Conservation (phyloP, 1,140 invertebrate species). For the Macrosteles quadrilineatus region DNA sequence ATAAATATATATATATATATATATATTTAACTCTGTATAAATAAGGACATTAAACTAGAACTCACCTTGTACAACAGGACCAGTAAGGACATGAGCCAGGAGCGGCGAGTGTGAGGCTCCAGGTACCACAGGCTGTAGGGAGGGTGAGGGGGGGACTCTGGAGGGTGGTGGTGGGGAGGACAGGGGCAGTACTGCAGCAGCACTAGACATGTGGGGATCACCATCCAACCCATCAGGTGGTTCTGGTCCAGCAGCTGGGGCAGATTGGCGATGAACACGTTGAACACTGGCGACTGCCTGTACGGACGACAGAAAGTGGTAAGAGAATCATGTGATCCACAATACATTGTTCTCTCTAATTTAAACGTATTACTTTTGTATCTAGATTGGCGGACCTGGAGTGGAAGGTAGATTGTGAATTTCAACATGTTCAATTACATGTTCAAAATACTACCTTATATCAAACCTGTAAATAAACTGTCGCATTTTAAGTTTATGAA, state of each 20-base stretch:
- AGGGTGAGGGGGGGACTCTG: slow-evolving; percentile 58
- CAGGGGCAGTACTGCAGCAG: slow-evolving; percentile 88
- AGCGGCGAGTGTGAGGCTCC: slow-evolving; percentile 78
- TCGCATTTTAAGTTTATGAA: no score
- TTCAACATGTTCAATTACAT: no score
- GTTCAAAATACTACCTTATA: no score
- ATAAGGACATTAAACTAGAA: no score
- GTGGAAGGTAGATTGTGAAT: no score
- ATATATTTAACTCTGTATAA: no score
- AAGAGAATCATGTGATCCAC: slow-evolving; percentile 22
- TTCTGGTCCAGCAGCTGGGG: slow-evolving; percentile 94
- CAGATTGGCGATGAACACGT: slow-evolving; percentile 90
- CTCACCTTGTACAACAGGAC: slow-evolving; percentile 98
- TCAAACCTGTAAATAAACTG: no score
- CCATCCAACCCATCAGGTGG: slow-evolving; percentile 82
- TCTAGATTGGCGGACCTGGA: no score
- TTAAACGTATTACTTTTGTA: no score
- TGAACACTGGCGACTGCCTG: slow-evolving; percentile 90
- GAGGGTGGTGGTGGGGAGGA: slow-evolving; percentile 59
- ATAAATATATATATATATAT: no score
- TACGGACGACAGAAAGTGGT: no score
- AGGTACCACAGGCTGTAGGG: slow-evolving; percentile 86
- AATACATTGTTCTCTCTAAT: not conserved
- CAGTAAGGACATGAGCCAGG: slow-evolving; percentile 92
- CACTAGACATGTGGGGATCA: slow-evolving; percentile 82